A percentile compares a stretch with the other conserved stretches of the same genome.
phyloP scores from a whole-genome alignment of 92 coral and sea anemone genomes.

The Epizoanthus illoricatus region DNA sequence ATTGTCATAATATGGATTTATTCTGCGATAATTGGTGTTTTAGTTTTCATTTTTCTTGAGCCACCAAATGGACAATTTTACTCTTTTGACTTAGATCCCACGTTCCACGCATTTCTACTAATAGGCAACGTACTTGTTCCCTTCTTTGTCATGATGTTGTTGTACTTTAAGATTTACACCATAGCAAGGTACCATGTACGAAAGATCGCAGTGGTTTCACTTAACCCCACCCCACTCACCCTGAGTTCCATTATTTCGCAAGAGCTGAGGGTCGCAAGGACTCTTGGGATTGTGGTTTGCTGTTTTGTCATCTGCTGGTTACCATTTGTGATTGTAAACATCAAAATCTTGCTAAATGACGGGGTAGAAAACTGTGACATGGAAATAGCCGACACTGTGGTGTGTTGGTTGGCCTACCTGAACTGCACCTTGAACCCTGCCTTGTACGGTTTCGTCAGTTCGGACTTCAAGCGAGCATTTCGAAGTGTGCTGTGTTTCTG shows the following conservation, averaged over 20 bases:
- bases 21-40: conserved; percentile 55
- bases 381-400: conserved; percentile 72
- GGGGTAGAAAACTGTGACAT: conserved; percentile 62
- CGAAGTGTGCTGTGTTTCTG: conserved; percentile 42
- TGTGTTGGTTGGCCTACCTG: conserved; percentile 82
- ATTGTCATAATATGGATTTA: conserved; percentile 68
- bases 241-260: conserved; percentile 60
- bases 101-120: conserved; percentile 64
- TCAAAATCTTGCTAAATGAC: conserved; percentile 56
- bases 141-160: conserved; percentile 61
- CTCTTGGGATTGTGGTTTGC: conserved; percentile 78
- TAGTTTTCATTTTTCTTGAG: conserved; percentile 59
- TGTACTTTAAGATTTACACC: conserved; percentile 71
- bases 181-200: conserved; percentile 77
- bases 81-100: conserved; percentile 67
- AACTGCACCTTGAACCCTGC: conserved; percentile 67
- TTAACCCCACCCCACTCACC: conserved; percentile 22
- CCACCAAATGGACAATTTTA: conserved; percentile 66
- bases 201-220: conserved; percentile 51
- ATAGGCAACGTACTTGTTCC: conserved; percentile 75
- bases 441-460: conserved; percentile 62
- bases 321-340: conserved; percentile 77
- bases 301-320: conserved; percentile 86
- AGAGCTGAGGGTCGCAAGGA: conserved; percentile 76
- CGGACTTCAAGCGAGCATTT: conserved; percentile 75